A percentile compares a stretch with the other conserved stretches of the same genome.
Evolutionary conservation across 2,888 invertebrate genomes (phyloP).

Genomic region (Bursaphelenchus okinawaensis): DNA sequence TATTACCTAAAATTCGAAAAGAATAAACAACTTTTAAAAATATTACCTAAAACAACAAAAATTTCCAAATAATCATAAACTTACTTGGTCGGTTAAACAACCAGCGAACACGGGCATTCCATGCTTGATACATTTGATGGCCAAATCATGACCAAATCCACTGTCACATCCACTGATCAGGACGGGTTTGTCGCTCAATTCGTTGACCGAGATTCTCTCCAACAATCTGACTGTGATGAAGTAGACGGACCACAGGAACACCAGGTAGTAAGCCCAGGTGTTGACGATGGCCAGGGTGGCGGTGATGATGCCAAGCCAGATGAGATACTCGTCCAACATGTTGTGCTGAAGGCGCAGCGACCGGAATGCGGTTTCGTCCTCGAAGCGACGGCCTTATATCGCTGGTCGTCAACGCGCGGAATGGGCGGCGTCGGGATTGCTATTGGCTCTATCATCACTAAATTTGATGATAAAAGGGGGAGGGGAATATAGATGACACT

Average conservation of each 20-base stretch:
- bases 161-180: constrained; percentile 44
- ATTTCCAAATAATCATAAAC: background rate
- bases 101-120: constrained; percentile 50
- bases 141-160: constrained; percentile 45
- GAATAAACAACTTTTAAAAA: no score
- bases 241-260: constrained; percentile 10
- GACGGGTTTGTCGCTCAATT: constrained; percentile 32
- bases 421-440: background rate
- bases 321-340: constrained; percentile 10
- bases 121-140: constrained; percentile 33
- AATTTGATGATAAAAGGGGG: background rate
- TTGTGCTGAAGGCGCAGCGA: background rate
- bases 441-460: background rate
- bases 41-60: background rate
- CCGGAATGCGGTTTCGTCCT: background rate
- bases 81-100: constrained; percentile 35
- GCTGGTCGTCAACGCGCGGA: background rate
- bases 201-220: constrained; percentile 24
- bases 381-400: background rate
- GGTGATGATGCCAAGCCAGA: constrained; percentile 9
- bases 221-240: constrained; percentile 12
- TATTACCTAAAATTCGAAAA: background rate
- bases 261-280: constrained; percentile 6
- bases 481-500: background rate
- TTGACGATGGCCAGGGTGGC: background rate